A percentile compares a stretch with the other conserved stretches of the same genome.
These are phyloP conservation scores for Pseudomugil gertrudae DNA, from an alignment of 2,797 vertebrate species.

Conservation along the genomic window DNA sequence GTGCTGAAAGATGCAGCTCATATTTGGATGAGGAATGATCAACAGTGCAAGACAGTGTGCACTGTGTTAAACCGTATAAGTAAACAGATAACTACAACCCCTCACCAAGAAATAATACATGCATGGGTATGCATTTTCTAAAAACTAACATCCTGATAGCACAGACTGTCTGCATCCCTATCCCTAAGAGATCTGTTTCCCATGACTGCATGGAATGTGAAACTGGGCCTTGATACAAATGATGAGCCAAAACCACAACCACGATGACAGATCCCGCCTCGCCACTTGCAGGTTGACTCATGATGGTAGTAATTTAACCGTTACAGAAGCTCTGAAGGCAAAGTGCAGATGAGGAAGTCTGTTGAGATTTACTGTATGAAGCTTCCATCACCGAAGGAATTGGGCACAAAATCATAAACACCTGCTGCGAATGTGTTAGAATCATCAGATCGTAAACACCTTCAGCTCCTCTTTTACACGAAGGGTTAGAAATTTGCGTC, in stretches of 20 bases:
- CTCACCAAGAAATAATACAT: neutral
- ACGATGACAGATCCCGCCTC: slow-evolving; percentile 24
- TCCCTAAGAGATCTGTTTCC: slow-evolving; percentile 13
- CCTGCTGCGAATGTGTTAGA: slow-evolving; percentile 6
- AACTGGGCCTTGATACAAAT: slow-evolving; percentile 20
- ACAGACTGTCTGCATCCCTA: slow-evolving; percentile 26
- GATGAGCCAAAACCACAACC: slow-evolving; percentile 34
- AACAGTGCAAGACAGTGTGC: neutral
- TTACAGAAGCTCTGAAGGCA: slow-evolving; percentile 1
- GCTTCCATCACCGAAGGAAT: neutral
- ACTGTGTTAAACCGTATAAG: neutral
- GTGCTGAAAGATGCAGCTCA: slow-evolving; percentile 35
- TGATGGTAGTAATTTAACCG: slow-evolving; percentile 22
- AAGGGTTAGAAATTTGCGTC: neutral
- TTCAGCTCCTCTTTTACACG: neutral
- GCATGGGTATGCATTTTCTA: slow-evolving; percentile 1
- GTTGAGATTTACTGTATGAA: slow-evolving; percentile 28
- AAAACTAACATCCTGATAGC: slow-evolving; percentile 5
- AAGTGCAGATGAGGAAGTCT: slow-evolving; percentile 26
- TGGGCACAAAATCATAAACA: slow-evolving; percentile 8
- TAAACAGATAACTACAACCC: neutral
- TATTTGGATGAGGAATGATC: slow-evolving; percentile 17
- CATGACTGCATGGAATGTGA: slow-evolving; percentile 51
- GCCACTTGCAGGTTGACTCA: slow-evolving; percentile 25
- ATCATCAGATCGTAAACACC: neutral